Base-by-base conservation (phyloP, 2,797 vertebrate genomes). In the Ciconia nigra region DNA sequence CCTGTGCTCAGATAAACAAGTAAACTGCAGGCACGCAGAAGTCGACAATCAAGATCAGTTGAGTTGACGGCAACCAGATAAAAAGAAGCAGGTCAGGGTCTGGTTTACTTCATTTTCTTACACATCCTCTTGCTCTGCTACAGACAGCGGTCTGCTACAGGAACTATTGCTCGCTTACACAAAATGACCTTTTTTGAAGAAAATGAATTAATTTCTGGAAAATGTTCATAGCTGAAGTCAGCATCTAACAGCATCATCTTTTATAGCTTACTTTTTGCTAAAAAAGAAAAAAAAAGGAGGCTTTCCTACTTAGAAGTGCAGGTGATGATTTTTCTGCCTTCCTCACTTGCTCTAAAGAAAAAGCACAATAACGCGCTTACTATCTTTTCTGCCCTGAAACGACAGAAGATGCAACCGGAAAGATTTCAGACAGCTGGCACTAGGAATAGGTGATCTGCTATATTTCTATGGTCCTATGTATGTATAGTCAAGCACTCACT, bases 41-140 rank as follows among this genome's bases (percentile, higher is more conserved):
- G 72, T 80, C 52, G 37, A 69, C 95, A 93, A 97, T 96, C 93
- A 80, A 87, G 94, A 97, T 89, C 74, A 65, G 87, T 88, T 13
- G 88, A 65, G 93, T 9, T 96, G 97, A 97, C 94, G 22, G 95
- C 85, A 89, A 58, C 69, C 61, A 96, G 97, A 97, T 96, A 96
- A 97, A 95, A 79, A 93, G 94, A 29, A 97, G 89, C 95, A 96
- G 95, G 95, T 96, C 95, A 74, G 88, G 90, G 72, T 96, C 97
- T 97, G 97, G 49, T 96, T 97, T 97, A n/a, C 74, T 90, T 97
- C 97, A 97, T 94, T 95, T 93, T 73, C 78, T 89, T 95, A 73
- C 87, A 93, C 62, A 90, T 95, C 81, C 72, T 83, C 69, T 90
- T 51, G 20, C 55, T 54, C 80, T 46, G 61, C 67, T 76, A 63